A percentile compares a stretch with the other conserved stretches of the same genome.
Evolutionary conservation across 1,140 invertebrate genomes (phyloP).

Genomic region (Penaeus japonicus): DNA sequence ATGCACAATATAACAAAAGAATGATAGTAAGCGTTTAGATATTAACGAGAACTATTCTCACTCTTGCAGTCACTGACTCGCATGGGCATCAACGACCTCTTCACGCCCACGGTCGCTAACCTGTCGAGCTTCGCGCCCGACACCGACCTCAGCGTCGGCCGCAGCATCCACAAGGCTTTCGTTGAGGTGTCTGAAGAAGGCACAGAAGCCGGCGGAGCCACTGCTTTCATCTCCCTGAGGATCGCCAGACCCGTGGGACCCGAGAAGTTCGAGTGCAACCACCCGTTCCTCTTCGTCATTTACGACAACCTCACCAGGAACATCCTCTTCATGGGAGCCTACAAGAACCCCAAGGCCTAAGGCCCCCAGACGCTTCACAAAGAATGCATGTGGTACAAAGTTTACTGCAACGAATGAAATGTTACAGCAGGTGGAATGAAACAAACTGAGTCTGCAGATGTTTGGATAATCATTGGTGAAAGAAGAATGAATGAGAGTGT

Average conservation of each 20-base stretch:
- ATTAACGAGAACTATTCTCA: neutral
- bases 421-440: no score
- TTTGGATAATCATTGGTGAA: no score
- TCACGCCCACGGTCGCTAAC: constrained; percentile 70
- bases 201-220: constrained; percentile 75
- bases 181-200: constrained; percentile 75
- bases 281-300: constrained; percentile 47
- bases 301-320: constrained; percentile 49
- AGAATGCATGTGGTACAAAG: neutral
- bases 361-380: neutral
- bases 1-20: no score
- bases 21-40: no score
- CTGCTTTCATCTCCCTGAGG: constrained; percentile 62
- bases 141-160: constrained; percentile 57
- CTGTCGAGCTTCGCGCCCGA: constrained; percentile 66
- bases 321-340: constrained; percentile 50
- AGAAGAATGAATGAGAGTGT: no score
- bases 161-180: constrained; percentile 67
- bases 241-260: constrained; percentile 17
- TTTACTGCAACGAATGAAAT: no score
- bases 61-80: constrained; percentile 28
- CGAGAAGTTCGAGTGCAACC: constrained; percentile 41
- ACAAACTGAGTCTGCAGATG: no score
- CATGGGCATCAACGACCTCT: constrained; percentile 72
- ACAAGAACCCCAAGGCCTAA: constrained; percentile 41